Evolutionary conservation across 2,888 invertebrate species (phyloP), one percentile per base, ranked within the genome.

Genomic region (Amphipyra tragopoginis): DNA sequence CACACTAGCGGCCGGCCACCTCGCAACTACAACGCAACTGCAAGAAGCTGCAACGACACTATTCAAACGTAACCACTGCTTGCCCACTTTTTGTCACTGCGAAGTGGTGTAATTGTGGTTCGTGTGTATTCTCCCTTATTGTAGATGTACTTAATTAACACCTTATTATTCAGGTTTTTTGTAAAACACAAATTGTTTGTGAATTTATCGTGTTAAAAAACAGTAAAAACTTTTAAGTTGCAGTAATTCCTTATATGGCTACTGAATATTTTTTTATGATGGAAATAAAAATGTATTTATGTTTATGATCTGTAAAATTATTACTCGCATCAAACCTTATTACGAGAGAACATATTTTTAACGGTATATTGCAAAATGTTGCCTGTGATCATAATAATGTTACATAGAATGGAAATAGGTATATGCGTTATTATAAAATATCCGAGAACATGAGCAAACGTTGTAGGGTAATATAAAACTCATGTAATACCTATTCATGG

Each of bases 231-330:
- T 67, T 48, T 51, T 40, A 14, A 56, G 47, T 49, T 47, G 38
- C 39, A 48, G 38, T 55, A 52, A 62, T 7, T 52, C 14, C 40
- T 38, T 73, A 52, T 73, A 75, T 40, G 13, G 56, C 39, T 40
- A 52, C 64, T 70, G 49, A 57, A 75, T 56, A 50, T 63, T 39
- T 56, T n/a, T 71, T 75, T 75, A 75, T 38, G 71, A 39, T 26
- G 53, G n/a, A 10, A 43, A 75, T 74, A 70, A 70, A 74, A 70
- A 74, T 21, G 45, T 48, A 29, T 70, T 69, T 40, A 40, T 68
- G 43, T 69, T 63, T 63, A 75, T 45, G 75, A 50, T 14, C 75
- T 45, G 49, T 74, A 62, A 74, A 61, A 62, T 55, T 69, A 10
- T 56, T 63, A 59, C 50, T 53, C 44, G 54, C 48, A 62, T 53